A percentile compares a stretch with the other conserved stretches of the same genome.
phyloP scores from a whole-genome alignment of 1,140 invertebrate species.

The Drosophila serrata region DNA sequence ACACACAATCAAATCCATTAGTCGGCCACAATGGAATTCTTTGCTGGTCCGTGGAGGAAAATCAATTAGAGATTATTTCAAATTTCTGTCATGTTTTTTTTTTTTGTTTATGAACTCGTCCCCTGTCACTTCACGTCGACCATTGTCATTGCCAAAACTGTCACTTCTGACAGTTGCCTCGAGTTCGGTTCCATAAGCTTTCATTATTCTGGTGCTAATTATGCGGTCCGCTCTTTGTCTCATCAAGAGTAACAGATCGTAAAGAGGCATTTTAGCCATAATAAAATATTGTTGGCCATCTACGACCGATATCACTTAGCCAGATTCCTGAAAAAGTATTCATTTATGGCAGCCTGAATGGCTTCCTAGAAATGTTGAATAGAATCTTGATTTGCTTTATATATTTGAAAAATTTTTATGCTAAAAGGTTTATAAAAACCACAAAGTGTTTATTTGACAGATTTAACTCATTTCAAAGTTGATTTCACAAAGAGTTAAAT shows the following conservation, averaged over 20 bases:
- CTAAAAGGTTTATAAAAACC: slow-evolving; percentile 3
- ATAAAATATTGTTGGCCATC: slow-evolving; percentile 29
- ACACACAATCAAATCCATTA: slow-evolving; percentile 83
- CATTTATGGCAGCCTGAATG: slow-evolving; percentile 11
- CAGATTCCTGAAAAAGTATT: slow-evolving; percentile 6
- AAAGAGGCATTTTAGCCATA: slow-evolving; percentile 51
- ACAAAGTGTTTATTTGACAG: slow-evolving; percentile 11
- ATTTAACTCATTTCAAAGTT: background rate
- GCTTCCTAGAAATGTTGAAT: slow-evolving; percentile 15
- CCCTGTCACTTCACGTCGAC: slow-evolving; percentile 39
- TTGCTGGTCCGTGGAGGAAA: slow-evolving; percentile 45
- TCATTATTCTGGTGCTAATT: slow-evolving; percentile 77
- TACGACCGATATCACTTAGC: slow-evolving; percentile 19
- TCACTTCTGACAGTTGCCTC: slow-evolving; percentile 60
- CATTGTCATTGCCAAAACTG: slow-evolving; percentile 60
- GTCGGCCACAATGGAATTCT: slow-evolving; percentile 58
- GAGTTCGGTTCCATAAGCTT: slow-evolving; percentile 68
- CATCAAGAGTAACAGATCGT: slow-evolving; percentile 33
- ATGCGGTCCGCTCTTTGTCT: slow-evolving; percentile 55
- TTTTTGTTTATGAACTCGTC: slow-evolving; percentile 54
- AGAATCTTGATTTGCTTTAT: background rate
- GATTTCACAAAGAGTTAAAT: background rate
- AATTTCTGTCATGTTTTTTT: slow-evolving; percentile 75
- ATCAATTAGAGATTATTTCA: slow-evolving; percentile 77
- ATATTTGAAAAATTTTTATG: background rate